These are phyloP conservation scores for Ganaspis brasiliensis DNA, from an alignment of 2,888 invertebrate species.

Conservation along the genomic window DNA sequence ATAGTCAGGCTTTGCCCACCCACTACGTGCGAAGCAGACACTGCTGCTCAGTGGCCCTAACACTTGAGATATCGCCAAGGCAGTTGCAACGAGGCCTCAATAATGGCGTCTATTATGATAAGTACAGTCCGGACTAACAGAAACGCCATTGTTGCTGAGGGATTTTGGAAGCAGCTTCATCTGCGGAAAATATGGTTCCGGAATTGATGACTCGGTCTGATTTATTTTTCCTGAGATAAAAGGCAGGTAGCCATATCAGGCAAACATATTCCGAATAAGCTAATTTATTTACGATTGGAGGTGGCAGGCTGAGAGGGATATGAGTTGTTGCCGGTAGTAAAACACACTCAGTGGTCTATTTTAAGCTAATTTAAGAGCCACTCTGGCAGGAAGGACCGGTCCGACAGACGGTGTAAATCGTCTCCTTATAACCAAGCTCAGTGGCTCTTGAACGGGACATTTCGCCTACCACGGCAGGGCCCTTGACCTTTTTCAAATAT, in stretches of 20 bases:
- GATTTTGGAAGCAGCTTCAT: too few relatives aligned
- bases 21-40: constrained; percentile 58
- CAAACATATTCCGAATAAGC: not conserved
- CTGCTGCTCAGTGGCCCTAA: constrained; percentile 48
- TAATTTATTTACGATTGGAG: not conserved
- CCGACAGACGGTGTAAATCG: constrained; percentile 22
- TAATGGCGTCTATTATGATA: constrained; percentile 69
- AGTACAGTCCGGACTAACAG: constrained; percentile 58
- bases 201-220: too few relatives aligned
- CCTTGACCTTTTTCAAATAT: constrained; percentile 38
- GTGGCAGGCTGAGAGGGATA: not conserved
- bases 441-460: not conserved
- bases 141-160: constrained; percentile 59
- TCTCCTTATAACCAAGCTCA: constrained; percentile 18
- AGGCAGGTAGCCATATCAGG: too few relatives aligned
- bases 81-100: constrained; percentile 53
- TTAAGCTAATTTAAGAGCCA: constrained; percentile 61
- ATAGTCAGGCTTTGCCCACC: constrained; percentile 56
- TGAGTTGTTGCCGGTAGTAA: constrained; percentile 21
- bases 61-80: constrained; percentile 61
- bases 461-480: constrained; percentile 12
- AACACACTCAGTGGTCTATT: constrained; percentile 55
- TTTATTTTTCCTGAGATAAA: too few relatives aligned
- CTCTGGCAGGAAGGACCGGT: constrained; percentile 8
- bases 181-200: too few relatives aligned